These are phyloP conservation scores for Pseudorectes ferrugineus DNA, from an alignment of 2,113 vertebrate genomes.

Conservation along the genomic window DNA sequence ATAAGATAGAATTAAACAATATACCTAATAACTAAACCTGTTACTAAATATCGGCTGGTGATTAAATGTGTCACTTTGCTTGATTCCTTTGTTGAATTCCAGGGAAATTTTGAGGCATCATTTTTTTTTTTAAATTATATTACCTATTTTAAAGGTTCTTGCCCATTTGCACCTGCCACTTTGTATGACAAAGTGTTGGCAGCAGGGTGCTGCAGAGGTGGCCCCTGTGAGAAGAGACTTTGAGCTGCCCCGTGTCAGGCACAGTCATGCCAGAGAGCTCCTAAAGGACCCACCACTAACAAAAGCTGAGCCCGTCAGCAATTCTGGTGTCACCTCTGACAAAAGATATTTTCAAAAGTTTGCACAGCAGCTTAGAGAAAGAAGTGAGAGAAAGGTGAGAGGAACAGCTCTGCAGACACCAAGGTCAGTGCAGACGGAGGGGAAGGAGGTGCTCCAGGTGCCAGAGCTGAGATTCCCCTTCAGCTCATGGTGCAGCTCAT, in stretches of 20 bases:
- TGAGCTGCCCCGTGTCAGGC: accelerated
- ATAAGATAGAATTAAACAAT: background rate
- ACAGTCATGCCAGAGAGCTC: background rate
- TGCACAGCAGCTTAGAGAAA: background rate
- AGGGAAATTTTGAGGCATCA: background rate
- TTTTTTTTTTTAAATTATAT: background rate
- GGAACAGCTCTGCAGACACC: background rate
- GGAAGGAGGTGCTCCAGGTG: background rate
- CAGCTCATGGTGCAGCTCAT: accelerated
- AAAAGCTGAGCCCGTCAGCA: background rate
- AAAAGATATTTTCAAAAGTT: background rate
- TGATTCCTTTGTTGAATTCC: background rate
- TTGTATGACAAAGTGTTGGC: background rate
- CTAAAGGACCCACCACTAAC: background rate
- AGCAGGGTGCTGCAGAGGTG: background rate
- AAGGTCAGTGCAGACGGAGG: background rate
- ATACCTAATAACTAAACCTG: background rate
- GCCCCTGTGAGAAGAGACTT: background rate
- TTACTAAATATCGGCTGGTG: background rate
- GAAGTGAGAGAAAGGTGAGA: background rate
- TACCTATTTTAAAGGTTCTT: background rate
- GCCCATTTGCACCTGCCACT: background rate
- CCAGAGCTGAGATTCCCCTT: accelerated
- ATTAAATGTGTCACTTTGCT: background rate
- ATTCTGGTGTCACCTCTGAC: background rate